A percentile compares a stretch with the other conserved stretches of the same genome.
Conservation (phyloP, 2,797 vertebrate species). For the Vespertilio murinus region DNA sequence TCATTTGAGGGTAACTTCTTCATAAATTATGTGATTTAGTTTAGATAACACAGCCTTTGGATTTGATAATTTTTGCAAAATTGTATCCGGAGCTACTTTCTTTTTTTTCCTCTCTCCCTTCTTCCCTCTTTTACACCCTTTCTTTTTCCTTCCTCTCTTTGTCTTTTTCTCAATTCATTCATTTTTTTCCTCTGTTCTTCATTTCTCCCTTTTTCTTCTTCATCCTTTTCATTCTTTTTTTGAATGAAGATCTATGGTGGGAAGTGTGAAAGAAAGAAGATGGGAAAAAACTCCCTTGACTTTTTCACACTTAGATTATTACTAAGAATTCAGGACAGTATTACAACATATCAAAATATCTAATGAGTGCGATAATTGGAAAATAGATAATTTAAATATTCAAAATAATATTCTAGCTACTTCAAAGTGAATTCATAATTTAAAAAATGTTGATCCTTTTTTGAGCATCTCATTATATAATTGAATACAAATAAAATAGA, state of each 20-base stretch:
- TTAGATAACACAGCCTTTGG: background rate
- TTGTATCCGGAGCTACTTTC: background rate
- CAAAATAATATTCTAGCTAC: background rate
- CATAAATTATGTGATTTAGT: slow-evolving; percentile 29
- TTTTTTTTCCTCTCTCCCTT: background rate
- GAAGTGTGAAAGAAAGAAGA: background rate
- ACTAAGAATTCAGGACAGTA: background rate
- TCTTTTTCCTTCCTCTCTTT: background rate
- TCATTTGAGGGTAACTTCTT: slow-evolving; percentile 19
- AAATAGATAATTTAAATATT: background rate
- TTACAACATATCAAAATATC: background rate
- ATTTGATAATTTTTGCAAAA: background rate
- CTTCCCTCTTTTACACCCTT: background rate
- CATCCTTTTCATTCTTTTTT: background rate
- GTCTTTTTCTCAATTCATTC: background rate
- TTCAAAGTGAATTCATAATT: background rate
- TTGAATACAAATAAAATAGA: background rate
- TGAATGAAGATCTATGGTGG: background rate
- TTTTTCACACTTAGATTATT: background rate
- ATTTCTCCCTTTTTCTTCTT: background rate
- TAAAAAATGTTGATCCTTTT: background rate
- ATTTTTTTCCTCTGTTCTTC: background rate
- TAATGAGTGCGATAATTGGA: background rate
- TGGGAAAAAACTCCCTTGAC: background rate
- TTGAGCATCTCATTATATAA: background rate